Percentiles rank a stretch among this genome's conserved stretches.
phyloP scores from a whole-genome alignment of 2,888 invertebrate species.

The Belgica antarctica region DNA sequence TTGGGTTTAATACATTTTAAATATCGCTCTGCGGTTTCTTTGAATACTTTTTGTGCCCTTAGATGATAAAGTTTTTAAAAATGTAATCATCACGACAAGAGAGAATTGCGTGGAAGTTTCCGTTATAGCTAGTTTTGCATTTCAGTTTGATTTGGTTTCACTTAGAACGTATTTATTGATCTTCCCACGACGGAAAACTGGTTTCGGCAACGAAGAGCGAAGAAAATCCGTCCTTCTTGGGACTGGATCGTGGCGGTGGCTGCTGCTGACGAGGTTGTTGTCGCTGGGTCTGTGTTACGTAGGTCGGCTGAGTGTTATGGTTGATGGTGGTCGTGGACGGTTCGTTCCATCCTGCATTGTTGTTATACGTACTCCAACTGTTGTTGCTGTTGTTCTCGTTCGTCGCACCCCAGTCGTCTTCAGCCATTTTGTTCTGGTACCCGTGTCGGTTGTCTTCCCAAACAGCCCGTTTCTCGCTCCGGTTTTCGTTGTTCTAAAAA shows the following conservation, averaged over 20 bases:
- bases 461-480: conserved; percentile 50
- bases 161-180: conserved; percentile 53
- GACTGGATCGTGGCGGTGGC: conserved; percentile 47
- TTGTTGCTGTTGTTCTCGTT: conserved; percentile 41
- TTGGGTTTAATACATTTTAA: too few species aligned
- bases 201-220: conserved; percentile 61
- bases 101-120: too few species aligned
- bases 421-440: conserved; percentile 47
- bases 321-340: conserved; percentile 53
- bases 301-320: conserved; percentile 47
- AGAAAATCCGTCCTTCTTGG: conserved; percentile 49
- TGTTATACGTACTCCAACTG: conserved; percentile 53
- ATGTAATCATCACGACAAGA: not conserved
- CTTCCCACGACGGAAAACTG: conserved; percentile 66
- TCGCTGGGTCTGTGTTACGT: conserved; percentile 46
- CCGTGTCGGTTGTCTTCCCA: conserved; percentile 53
- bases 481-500: conserved; percentile 1
- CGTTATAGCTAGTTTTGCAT: not conserved
- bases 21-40: too few species aligned
- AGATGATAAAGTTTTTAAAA: not conserved
- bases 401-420: conserved; percentile 47
- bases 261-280: conserved; percentile 47
- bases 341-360: conserved; percentile 53
- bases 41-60: too few species aligned
- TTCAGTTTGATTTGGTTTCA: not conserved